phyloP scores from a whole-genome alignment of 2,888 invertebrate genomes.

The Nomada fucata region DNA sequence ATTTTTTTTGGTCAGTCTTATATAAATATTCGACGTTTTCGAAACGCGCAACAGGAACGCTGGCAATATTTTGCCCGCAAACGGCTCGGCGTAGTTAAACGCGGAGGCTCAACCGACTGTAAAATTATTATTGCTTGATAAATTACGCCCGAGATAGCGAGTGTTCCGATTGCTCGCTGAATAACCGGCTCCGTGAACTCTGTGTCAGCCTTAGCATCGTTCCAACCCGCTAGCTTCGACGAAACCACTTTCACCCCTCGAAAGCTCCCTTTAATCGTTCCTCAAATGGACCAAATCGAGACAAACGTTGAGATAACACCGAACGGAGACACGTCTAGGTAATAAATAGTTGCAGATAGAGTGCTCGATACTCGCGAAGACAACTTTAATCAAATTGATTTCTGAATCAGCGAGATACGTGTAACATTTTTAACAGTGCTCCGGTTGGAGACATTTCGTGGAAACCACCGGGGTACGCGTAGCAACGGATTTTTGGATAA shows the following conservation, averaged over 20 bases:
- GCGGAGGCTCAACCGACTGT: conserved; percentile 1
- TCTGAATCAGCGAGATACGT: no score
- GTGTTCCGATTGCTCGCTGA: conserved; percentile 9
- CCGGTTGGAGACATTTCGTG: no score
- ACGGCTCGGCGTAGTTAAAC: background rate
- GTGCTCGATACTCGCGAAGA: no score
- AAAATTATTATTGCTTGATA: conserved; percentile 26
- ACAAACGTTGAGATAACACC: background rate
- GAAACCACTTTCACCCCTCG: conserved; percentile 43
- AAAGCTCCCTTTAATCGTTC: conserved; percentile 15
- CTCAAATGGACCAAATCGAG: background rate
- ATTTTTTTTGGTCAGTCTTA: no score
- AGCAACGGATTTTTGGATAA: no score
- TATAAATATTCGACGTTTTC: no score
- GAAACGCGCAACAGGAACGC: background rate
- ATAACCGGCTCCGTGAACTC: conserved; percentile 38
- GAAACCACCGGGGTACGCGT: no score
- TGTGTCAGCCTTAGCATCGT: conserved; percentile 33
- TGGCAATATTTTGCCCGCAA: background rate
- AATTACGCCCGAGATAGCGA: conserved; percentile 2
- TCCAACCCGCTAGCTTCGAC: conserved; percentile 37
- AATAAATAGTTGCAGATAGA: background rate
- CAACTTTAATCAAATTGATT: no score
- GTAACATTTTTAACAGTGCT: no score
- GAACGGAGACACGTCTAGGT: background rate